Percentiles rank a stretch among this genome's conserved stretches.
Conservation (phyloP, 2,113 vertebrate genomes). For the Sterna hirundo region DNA sequence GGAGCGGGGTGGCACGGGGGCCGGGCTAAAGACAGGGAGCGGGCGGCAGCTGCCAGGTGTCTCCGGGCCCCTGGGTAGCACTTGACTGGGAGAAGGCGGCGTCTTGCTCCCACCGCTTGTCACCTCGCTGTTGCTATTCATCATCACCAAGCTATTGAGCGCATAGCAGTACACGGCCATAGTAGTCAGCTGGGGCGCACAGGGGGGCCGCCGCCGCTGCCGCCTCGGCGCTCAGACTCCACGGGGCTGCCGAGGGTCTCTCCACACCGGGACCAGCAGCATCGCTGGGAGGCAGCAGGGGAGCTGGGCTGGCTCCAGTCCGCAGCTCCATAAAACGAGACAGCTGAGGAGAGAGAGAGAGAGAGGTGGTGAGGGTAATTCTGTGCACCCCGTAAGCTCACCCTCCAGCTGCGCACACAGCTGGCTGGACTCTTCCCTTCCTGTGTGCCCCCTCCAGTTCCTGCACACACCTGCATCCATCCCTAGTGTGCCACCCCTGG, state of each 20-base stretch:
- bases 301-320: slow-evolving; percentile 9
- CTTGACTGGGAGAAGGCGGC: slow-evolving; percentile 75
- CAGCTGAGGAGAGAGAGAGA: slow-evolving; percentile 22
- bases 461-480: background rate
- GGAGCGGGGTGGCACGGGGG: slow-evolving; percentile 72
- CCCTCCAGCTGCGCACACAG: background rate
- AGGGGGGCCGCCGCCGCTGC: slow-evolving; percentile 30
- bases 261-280: slow-evolving; percentile 16
- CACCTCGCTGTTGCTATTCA: slow-evolving; percentile 79
- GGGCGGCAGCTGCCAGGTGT: slow-evolving; percentile 74
- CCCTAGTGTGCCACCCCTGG: background rate
- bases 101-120: slow-evolving; percentile 71
- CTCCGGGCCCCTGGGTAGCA: slow-evolving; percentile 78
- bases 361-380: background rate
- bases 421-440: background rate
- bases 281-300: slow-evolving; percentile 3
- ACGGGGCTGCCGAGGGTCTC: background rate
- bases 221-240: slow-evolving; percentile 29
- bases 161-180: slow-evolving; percentile 84
- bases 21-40: slow-evolving; percentile 62
- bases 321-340: slow-evolving; percentile 69
- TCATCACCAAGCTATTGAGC: slow-evolving; percentile 80
- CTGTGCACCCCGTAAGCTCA: background rate
- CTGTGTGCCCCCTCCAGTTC: background rate
- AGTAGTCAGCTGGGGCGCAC: slow-evolving; percentile 71